Evolutionary conservation across 1,140 invertebrate species (phyloP).

Genomic region (Teleogryllus occipitalis): DNA sequence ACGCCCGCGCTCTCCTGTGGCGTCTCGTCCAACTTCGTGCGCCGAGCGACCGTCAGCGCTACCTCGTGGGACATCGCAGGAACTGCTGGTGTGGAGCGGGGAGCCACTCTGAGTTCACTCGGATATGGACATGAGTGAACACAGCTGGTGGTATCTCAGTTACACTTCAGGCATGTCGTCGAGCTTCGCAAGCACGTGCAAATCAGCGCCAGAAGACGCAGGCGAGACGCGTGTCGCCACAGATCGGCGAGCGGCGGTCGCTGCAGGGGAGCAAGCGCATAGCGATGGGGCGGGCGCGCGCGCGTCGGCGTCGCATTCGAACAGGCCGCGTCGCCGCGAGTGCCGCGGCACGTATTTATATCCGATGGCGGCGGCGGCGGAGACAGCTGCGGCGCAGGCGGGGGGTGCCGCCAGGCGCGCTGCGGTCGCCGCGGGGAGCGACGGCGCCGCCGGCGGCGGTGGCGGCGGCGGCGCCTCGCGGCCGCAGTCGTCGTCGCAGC

Average conservation of each 20-base stretch:
- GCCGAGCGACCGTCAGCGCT: not conserved
- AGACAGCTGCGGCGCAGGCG: slow-evolving; percentile 15
- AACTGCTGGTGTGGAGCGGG: slow-evolving; percentile 48
- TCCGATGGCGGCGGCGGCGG: not conserved
- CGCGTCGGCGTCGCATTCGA: not conserved
- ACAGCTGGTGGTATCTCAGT: slow-evolving; percentile 99
- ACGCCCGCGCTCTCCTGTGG: not conserved
- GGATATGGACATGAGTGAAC: slow-evolving; percentile 68
- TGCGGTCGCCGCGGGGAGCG: slow-evolving; percentile 25
- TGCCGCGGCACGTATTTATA: slow-evolving; percentile 2
- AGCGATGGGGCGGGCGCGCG: not conserved
- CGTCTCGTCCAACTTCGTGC: not conserved
- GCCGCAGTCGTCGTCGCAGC: too few species aligned
- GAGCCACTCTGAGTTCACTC: slow-evolving; percentile 93
- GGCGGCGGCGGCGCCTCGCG: too few species aligned
- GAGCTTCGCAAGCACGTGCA: slow-evolving; percentile 19
- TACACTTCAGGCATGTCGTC: slow-evolving; percentile 28
- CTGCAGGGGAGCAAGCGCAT: not conserved
- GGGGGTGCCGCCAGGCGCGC: slow-evolving; percentile 30
- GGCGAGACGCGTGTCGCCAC: too few species aligned
- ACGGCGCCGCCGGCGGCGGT: too few species aligned
- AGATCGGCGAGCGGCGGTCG: not conserved
- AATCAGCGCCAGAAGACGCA: not conserved
- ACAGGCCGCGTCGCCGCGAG: not conserved
- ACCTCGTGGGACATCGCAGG: not conserved